Evolutionary conservation across 2,113 vertebrate species (phyloP).

Genomic region (Campylomormyrus tamandua): DNA sequence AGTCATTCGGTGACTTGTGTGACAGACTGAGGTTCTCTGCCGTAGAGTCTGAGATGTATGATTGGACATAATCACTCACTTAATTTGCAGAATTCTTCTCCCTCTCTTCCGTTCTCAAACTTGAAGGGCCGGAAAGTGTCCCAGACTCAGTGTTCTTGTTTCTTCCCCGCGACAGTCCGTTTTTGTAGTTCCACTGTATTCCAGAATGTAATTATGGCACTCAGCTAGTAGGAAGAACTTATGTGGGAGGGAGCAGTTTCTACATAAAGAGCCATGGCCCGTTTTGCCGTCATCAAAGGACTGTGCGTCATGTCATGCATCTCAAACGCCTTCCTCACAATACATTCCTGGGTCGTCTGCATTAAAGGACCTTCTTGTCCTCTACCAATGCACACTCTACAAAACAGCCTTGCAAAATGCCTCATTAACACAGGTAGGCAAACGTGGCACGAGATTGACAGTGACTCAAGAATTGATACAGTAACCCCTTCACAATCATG

Average conservation of each 20-base stretch:
- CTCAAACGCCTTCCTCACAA: not conserved
- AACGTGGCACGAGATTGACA: not conserved
- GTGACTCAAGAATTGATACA: not conserved
- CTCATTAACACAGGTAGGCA: not conserved
- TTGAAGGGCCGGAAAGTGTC: not conserved
- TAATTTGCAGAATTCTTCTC: not conserved
- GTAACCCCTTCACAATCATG: not conserved
- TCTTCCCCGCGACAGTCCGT: not conserved
- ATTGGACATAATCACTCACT: not conserved
- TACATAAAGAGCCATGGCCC: not conserved
- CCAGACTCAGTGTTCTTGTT: not conserved
- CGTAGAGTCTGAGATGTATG: slow-evolving; percentile 41
- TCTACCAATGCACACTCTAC: not conserved
- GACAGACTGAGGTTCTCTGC: slow-evolving; percentile 20
- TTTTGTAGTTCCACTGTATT: not conserved
- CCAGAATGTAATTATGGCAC: not conserved
- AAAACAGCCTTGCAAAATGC: not conserved
- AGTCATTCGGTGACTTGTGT: not conserved
- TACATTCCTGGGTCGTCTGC: not conserved
- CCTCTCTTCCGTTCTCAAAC: not conserved
- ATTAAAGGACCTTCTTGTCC: not conserved
- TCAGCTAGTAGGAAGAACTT: not conserved
- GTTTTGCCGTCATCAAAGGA: not conserved
- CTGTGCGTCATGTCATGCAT: not conserved
- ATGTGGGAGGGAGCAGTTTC: not conserved